phyloP scores from a whole-genome alignment of 2,113 vertebrate genomes.

The Burhinus oedicnemus region DNA sequence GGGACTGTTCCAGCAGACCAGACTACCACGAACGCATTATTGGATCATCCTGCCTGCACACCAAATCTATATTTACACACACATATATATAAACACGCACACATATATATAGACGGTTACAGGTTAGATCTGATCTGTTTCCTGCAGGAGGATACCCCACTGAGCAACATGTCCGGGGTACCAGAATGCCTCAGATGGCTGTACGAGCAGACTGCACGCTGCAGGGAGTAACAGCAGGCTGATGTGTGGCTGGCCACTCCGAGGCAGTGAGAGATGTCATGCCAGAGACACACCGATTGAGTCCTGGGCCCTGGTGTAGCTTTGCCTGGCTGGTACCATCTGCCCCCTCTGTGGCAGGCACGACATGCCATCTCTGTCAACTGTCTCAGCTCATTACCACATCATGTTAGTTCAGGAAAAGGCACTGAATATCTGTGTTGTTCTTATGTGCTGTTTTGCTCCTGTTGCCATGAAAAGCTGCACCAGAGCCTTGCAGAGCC shows the following conservation, averaged over 20 bases:
- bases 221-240: not conserved
- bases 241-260: not conserved
- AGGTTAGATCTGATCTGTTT: not conserved
- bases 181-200: not conserved
- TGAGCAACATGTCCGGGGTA: not conserved
- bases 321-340: not conserved
- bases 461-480: not conserved
- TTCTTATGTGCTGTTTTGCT: not conserved
- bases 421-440: not conserved
- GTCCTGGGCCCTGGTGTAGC: not conserved
- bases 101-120: not conserved
- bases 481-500: not conserved
- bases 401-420: not conserved
- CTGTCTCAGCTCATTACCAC: not conserved
- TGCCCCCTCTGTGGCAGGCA: rapidly evolving
- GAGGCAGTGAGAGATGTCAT: not conserved
- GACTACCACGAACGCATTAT: not conserved
- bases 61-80: not conserved
- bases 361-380: not conserved
- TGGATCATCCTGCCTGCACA: not conserved
- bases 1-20: not conserved
- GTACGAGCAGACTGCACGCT: rapidly evolving
- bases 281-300: not conserved
- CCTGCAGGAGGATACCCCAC: not conserved
- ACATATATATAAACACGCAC: too few species aligned